These are phyloP conservation scores for Tachypleus tridentatus DNA, from an alignment of 1,140 invertebrate species.

Conservation along the genomic window DNA sequence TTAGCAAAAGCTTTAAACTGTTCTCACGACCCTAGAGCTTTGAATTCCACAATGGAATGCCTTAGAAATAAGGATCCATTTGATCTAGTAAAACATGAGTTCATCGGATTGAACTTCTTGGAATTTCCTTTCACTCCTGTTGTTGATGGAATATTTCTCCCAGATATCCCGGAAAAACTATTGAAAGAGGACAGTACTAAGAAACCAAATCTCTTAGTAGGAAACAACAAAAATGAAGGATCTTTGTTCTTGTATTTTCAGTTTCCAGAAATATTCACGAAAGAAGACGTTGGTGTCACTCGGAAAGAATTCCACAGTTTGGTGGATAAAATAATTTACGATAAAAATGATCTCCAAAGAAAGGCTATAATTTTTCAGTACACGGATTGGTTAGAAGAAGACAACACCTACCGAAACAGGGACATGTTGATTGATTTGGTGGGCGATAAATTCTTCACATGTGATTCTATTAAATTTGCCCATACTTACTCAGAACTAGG, in stretches of 20 bases:
- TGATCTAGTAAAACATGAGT: conserved; percentile 66
- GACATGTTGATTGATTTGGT: conserved; percentile 85
- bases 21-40: conserved; percentile 42
- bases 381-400: conserved; percentile 75
- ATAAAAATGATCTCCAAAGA: conserved; percentile 62
- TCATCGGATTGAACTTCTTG: conserved; percentile 48
- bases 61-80: conserved; percentile 54
- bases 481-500: conserved; percentile 72
- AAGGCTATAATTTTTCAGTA: conserved; percentile 71
- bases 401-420: conserved; percentile 66
- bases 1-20: conserved; percentile 75
- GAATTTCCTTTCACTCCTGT: conserved; percentile 85
- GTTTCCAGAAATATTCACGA: conserved; percentile 37
- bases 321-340: conserved; percentile 65
- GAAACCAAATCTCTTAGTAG: conserved; percentile 80
- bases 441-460: conserved; percentile 91
- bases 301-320: conserved; percentile 59
- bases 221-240: conserved; percentile 86
- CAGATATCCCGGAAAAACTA: conserved; percentile 64
- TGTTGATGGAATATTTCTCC: conserved; percentile 81
- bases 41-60: conserved; percentile 62
- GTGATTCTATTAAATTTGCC: conserved; percentile 79
- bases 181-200: conserved; percentile 75
- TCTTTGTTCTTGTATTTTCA: conserved; percentile 92
- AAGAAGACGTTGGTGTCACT: conserved; percentile 63